Base-by-base conservation (phyloP, 2,113 vertebrate species). In the Pao palembangensis region DNA sequence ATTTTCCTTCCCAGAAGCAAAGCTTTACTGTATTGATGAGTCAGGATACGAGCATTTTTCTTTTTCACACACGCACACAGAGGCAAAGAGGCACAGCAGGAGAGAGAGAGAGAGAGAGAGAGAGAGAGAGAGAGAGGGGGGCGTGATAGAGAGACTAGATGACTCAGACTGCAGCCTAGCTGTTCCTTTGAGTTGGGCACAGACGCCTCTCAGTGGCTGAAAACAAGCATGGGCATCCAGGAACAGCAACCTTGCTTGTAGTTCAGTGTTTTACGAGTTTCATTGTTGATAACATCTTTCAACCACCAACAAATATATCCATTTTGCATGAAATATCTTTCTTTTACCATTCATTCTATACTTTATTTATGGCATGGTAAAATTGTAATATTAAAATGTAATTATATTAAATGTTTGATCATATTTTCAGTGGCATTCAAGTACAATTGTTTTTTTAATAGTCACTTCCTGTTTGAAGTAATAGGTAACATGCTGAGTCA, bases 181-280 rank as follows among this genome's bases (percentile, higher is more conserved):
- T 16, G 15, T 10, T 69, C 14, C 6, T 41, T 78, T 80, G 49
- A 64, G 74, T 61, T 85, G 76, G 72, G 50, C 71, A 78, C 78
- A 87, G 76, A 84, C 69, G 67, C 86, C 86, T 69, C 81, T 85
- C 85, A 85, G 85, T 88, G 88, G 86, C 55, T 3, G 16, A 51
- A 58, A 42, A 31, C 53, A 58, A 57, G 59, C 28, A 58, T 47
- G 19, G 44, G 28, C n/a, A 12, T 48, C 3, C 16, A 25, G 64
- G 0, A 28, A 48, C 16, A n/a, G 4, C 46, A 48, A 48, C 4
- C 6, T 48, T 48, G 46, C 16, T 48, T 18, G 5, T 3, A 17
- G 16, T 2, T 17, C 4, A 44, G 8, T 14, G 8, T 44, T 14
- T 44, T 17, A 44, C 43, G 5, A 14, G 16, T 44, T 14, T 44